Base-by-base conservation (phyloP, 2,888 invertebrate species). In the Tupiocoris notatus region DNA sequence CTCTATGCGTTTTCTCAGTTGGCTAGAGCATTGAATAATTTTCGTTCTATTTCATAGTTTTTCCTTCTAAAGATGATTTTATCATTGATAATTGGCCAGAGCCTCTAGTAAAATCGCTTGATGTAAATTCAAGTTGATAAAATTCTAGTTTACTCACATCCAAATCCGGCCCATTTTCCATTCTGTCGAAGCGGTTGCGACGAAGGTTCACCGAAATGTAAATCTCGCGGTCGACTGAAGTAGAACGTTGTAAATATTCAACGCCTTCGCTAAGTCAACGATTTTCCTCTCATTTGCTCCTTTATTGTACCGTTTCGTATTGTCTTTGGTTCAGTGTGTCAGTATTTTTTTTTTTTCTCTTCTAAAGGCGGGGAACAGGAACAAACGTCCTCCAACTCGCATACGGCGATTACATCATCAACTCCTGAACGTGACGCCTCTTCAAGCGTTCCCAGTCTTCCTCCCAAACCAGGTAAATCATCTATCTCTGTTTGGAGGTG, bases 401-500 rank as follows among this genome's bases (percentile, higher is more conserved):
- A 75, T 21, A 58, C 57, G 18, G 24, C 58, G 6, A 23, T 75
- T 24, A 9, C 75, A 1, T 17, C 63, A 62, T 39, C 70, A 12
- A 58, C 62, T 3, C 21, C 54, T 17, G 58, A 24, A 20, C 24
- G 74, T 62, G 76, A 75, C 67, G 1, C 59, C 61, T 64, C 23
- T 66, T 20, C 16, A 71, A 77, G 39, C 39, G 89, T 89, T 80
- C 92, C 92, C 2, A 86, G 86, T 77, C 85, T 93, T 79, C 93
- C 93, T 79, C 92, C 92, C 20, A 93, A 93, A 86, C 92, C 92
- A 81, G 88, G 91, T 91, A 83, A 39, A 39, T 39, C 12, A 7
- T 39, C 39, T 12, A 39, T 12, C 39, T 39, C 39, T 12, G 39
- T 39, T 39, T 39, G n/a, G n/a, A n/a, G n/a, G n/a, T n/a, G n/a